phyloP scores from a whole-genome alignment of 2,113 vertebrate genomes.

The Tyrannus savana region DNA sequence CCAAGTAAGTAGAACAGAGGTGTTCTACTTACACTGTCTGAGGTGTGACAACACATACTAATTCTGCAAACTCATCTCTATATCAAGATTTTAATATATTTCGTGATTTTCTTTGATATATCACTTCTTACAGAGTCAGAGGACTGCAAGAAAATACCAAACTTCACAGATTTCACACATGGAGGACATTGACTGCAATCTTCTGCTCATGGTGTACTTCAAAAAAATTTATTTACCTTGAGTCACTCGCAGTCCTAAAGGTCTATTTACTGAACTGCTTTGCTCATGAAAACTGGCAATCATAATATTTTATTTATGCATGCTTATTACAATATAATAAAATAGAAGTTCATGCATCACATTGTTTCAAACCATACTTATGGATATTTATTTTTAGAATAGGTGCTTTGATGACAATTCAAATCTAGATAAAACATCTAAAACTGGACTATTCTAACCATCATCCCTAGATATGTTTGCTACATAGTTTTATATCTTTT shows the following conservation, averaged over 20 bases:
- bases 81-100: neutral
- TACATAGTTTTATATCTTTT: neutral
- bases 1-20: neutral
- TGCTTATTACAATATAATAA: neutral
- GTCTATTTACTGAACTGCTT: neutral
- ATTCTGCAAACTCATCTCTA: neutral
- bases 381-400: neutral
- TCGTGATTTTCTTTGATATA: neutral
- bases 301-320: neutral
- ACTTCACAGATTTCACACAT: neutral
- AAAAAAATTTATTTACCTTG: neutral
- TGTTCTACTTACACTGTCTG: too few species aligned
- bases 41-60: neutral
- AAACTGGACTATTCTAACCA: neutral
- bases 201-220: neutral
- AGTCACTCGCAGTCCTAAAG: neutral
- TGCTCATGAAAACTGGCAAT: neutral
- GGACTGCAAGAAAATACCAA: neutral
- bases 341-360: neutral
- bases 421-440: neutral
- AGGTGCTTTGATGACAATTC: neutral
- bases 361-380: neutral
- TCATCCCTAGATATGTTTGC: neutral
- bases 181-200: neutral
- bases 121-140: neutral